Conservation (phyloP, 1,140 invertebrate species). For the Phymastichus coffea region DNA sequence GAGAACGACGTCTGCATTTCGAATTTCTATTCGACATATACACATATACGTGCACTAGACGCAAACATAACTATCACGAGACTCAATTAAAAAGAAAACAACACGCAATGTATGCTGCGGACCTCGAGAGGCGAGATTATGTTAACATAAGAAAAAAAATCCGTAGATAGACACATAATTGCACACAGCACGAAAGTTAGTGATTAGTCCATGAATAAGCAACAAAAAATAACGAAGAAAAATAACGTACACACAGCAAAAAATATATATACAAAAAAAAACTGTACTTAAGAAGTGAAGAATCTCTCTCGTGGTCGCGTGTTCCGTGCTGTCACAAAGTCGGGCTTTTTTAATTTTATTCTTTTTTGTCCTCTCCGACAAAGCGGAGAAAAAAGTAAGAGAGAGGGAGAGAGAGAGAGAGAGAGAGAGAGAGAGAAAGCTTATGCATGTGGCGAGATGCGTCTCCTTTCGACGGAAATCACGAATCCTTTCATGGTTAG, state of each 20-base stretch:
- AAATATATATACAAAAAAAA: slow-evolving; percentile 6
- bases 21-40: slow-evolving; percentile 26
- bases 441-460: not conserved
- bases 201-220: slow-evolving; percentile 14
- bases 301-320: slow-evolving; percentile 15
- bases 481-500: not conserved
- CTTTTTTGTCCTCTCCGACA: too few relatives aligned
- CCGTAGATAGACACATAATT: slow-evolving; percentile 27
- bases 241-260: slow-evolving; percentile 8
- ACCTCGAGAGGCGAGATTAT: slow-evolving; percentile 22
- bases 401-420: not conserved
- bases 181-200: slow-evolving; percentile 24
- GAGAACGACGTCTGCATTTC: slow-evolving; percentile 18
- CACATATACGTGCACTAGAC: slow-evolving; percentile 12
- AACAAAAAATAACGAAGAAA: slow-evolving; percentile 22
- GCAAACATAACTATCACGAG: not conserved
- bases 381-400: not conserved
- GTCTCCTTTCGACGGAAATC: not conserved
- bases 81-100: slow-evolving; percentile 2
- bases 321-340: slow-evolving; percentile 12
- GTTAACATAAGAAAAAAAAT: slow-evolving; percentile 15
- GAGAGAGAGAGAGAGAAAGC: not conserved
- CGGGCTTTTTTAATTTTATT: slow-evolving; percentile 16
- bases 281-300: not conserved
- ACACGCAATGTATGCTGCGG: not conserved